phyloP scores from a whole-genome alignment of 2,888 invertebrate genomes.

The Melanargia galathea region DNA sequence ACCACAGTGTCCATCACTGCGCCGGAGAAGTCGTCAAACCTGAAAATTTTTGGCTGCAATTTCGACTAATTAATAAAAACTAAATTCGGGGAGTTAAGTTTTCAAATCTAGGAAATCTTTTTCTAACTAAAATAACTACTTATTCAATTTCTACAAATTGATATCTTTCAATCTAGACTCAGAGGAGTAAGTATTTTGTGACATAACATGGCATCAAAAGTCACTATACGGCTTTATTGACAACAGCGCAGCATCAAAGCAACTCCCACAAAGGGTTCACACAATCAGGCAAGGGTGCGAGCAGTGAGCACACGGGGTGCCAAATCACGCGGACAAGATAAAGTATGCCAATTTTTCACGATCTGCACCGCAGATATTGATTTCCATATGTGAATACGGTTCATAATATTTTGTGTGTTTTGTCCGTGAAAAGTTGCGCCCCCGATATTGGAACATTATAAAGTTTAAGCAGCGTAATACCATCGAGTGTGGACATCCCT shows the following conservation, averaged over 20 bases:
- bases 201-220: conserved; percentile 22
- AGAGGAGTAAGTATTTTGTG: conserved; percentile 13
- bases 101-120: too few species aligned
- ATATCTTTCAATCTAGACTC: conserved; percentile 1
- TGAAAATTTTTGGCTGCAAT: too few species aligned
- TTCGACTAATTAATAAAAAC: too few species aligned
- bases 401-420: background rate
- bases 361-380: conserved; percentile 20
- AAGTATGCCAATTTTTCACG: conserved; percentile 39
- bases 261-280: conserved; percentile 52
- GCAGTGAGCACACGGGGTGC: conserved; percentile 45
- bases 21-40: too few species aligned
- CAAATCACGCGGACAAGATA: conserved; percentile 56
- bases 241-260: conserved; percentile 55
- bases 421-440: background rate
- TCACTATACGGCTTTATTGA: conserved; percentile 35
- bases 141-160: background rate
- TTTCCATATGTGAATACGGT: background rate
- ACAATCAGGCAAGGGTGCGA: conserved; percentile 50
- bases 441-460: too few species aligned
- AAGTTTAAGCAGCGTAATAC: too few species aligned
- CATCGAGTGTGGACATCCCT: too few species aligned
- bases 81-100: too few species aligned
- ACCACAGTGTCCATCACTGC: too few species aligned
- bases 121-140: too few species aligned